Evolutionary conservation across 2,113 vertebrate genomes (phyloP).

Genomic region (Pangasianodon gigas): DNA sequence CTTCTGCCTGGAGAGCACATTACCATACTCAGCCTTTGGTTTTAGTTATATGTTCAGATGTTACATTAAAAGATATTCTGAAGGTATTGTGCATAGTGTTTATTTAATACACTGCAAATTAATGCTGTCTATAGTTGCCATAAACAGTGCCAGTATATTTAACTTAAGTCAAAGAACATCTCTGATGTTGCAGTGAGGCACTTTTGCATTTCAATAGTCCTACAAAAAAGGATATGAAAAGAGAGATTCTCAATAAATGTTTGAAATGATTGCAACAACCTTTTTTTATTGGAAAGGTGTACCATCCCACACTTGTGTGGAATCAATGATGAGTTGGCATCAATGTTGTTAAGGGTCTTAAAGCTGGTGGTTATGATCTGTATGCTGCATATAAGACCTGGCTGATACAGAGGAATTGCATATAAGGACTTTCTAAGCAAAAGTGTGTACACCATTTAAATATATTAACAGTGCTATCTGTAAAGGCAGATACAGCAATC

Average conservation of each 20-base stretch:
- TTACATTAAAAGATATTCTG: neutral
- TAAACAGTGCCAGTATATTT: neutral
- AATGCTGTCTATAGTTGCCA: neutral
- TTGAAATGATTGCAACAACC: neutral
- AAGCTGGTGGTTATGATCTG: neutral
- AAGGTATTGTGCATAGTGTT: neutral
- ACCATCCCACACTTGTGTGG: neutral
- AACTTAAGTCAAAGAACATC: neutral
- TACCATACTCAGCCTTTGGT: neutral
- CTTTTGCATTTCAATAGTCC: neutral
- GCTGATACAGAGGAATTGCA: neutral
- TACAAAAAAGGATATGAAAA: neutral
- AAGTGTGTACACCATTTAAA: neutral
- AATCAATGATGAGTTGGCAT: neutral
- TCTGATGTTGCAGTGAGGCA: neutral
- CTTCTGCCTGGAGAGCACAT: constrained; percentile 17
- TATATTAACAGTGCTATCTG: neutral
- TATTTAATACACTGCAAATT: neutral
- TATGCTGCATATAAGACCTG: neutral
- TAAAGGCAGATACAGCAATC: neutral
- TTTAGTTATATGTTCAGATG: neutral
- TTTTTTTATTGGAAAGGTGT: neutral
- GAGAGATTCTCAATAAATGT: neutral
- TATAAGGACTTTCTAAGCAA: neutral
- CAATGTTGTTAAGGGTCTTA: neutral